These are phyloP conservation scores for Dasysyrphus tricinctus DNA, from an alignment of 2,888 invertebrate genomes.

Conservation along the genomic window DNA sequence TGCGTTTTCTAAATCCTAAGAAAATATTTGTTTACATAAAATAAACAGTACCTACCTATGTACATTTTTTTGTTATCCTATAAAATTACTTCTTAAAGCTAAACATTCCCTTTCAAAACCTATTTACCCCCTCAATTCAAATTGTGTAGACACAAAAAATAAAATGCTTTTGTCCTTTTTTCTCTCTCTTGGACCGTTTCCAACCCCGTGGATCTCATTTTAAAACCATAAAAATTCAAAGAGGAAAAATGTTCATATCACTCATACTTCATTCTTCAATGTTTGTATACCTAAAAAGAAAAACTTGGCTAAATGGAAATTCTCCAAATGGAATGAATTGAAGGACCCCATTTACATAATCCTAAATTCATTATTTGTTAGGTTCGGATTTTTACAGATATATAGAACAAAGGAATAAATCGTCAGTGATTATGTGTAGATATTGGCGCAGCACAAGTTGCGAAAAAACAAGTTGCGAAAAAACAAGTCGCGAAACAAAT, in stretches of 20 bases:
- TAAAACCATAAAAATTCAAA: background rate
- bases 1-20: background rate
- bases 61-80: background rate
- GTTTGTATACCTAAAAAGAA: background rate
- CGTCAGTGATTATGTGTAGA: slow-evolving; percentile 2
- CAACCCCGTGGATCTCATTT: background rate
- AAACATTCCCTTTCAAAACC: background rate
- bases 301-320: slow-evolving; percentile 19
- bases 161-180: background rate
- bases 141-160: background rate
- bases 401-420: slow-evolving; percentile 9
- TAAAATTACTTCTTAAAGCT: background rate
- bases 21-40: background rate
- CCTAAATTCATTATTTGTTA: slow-evolving; percentile 1
- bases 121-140: background rate
- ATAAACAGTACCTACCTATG: background rate
- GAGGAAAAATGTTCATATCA: background rate
- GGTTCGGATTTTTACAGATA: background rate
- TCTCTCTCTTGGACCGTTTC: background rate
- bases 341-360: slow-evolving; percentile 17
- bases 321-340: background rate
- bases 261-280: background rate
- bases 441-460: background rate
- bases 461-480: background rate
- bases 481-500: background rate